phyloP scores from a whole-genome alignment of 2,113 vertebrate genomes.

The Rhizomys pruinosus region DNA sequence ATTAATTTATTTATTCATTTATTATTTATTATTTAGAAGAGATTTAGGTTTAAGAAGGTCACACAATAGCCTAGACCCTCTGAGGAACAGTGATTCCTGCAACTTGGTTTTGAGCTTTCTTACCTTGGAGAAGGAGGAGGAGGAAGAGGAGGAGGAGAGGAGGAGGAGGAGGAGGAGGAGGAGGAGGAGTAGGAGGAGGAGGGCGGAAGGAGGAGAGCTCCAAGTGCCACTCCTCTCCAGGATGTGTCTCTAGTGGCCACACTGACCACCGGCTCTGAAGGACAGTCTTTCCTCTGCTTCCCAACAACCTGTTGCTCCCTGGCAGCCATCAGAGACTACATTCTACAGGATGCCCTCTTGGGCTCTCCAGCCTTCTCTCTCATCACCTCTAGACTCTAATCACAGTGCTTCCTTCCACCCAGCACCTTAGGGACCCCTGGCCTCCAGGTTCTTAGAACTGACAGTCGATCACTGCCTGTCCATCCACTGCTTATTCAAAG shows the following conservation, averaged over 20 bases:
- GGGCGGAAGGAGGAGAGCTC: not conserved
- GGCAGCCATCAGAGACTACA: not conserved
- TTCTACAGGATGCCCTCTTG: not conserved
- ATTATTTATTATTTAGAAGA: not conserved
- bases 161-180: not conserved
- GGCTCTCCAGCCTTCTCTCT: not conserved
- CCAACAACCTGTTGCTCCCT: not conserved
- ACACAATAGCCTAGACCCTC: not conserved
- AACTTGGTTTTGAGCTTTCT: not conserved
- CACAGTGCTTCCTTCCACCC: no score
- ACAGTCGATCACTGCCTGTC: not conserved
- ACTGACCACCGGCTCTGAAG: not conserved
- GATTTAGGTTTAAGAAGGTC: not conserved
- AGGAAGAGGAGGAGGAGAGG: not conserved
- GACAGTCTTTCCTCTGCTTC: not conserved
- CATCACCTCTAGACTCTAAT: not conserved
- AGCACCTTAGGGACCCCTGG: not conserved
- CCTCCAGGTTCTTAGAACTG: not conserved
- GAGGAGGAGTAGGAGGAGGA: not conserved
- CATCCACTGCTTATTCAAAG: fast-evolving
- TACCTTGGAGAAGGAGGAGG: not conserved
- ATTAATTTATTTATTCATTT: no score
- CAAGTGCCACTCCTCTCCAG: not conserved
- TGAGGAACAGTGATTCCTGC: no score
- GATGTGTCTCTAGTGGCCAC: not conserved